Evolutionary conservation across 2,113 vertebrate genomes (phyloP).

Genomic region (Macquaria ambigua): DNA sequence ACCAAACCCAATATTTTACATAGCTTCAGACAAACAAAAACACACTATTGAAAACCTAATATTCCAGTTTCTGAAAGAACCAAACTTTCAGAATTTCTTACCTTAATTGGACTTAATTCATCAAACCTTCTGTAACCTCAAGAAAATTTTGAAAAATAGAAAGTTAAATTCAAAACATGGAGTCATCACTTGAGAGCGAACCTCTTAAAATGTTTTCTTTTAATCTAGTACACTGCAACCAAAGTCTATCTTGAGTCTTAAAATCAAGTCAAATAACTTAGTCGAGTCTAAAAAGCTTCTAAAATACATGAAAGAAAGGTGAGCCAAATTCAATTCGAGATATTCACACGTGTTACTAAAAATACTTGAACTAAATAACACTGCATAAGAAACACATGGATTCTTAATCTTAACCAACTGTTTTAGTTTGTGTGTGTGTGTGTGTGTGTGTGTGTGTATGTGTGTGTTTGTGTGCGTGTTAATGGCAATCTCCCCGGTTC

Average conservation of each 20-base stretch:
- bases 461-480: not conserved
- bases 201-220: not conserved
- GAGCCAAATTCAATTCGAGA: too few species aligned
- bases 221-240: not conserved
- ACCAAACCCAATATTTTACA: not conserved
- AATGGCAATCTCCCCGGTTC: not conserved
- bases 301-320: not conserved
- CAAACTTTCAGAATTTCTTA: not conserved
- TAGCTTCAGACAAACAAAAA: conserved; percentile 20
- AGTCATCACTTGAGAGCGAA: not conserved
- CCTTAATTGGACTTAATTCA: not conserved
- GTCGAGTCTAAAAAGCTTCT: not conserved
- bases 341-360: not conserved
- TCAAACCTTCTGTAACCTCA: not conserved
- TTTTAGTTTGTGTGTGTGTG: not conserved
- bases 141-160: not conserved
- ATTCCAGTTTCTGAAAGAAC: not conserved
- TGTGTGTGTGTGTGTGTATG: conserved; percentile 2
- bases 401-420: not conserved
- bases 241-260: not conserved
- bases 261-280: not conserved
- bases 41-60: not conserved
- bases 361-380: not conserved
- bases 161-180: not conserved
- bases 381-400: not conserved